Evolutionary conservation across 2,113 vertebrate genomes (phyloP), one percentile per base, ranked within the genome.

Genomic region (Melanerpes aurifrons): DNA sequence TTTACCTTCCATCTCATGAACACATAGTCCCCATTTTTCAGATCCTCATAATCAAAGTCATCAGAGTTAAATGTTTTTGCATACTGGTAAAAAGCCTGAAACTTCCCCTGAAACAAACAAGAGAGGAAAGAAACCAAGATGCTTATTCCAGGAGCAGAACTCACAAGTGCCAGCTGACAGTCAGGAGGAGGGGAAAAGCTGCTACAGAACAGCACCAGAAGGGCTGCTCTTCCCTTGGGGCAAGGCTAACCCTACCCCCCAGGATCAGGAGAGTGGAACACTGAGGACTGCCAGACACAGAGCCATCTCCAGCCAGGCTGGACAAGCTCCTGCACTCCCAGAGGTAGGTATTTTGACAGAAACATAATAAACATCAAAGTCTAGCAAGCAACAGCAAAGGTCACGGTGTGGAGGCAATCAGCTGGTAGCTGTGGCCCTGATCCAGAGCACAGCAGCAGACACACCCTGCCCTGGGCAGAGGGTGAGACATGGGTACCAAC

Each of bases 1-100:
- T 95, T 96, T 96, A 99, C 99, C 99, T 99, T 99, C 99, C 99
- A 99, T 82, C 99, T 98, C 99, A 99, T 99, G 97, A 99, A 99
- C 97, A 99, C 98, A 80, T 98, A 99, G 94, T 99, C 99, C 53
- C 99, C 98, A 57, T 96, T 98, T 97, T 99, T 98, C 97, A 99
- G 97, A 45, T 98, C 98, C 89, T 99, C 98, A 70, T 99, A 99
- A 96, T 99, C 99, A 96, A 99, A 99, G 94, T 99, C 98, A 80
- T 99, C 99, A 0, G 98, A 99, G 93, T 99, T 99, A 98, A 99
- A 99, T 96, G 98, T 99, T 98, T 99, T 99, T 97, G 99, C 98
- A 91, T 99, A 99, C 97, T 99, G 99, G 97, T 98, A 99, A 98
- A 99, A 99, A 88, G 99, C 98, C 92, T 99, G 98, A 94, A 99